Evolutionary conservation across 2,797 vertebrate genomes (phyloP), one percentile per base, ranked within the genome.

Genomic region (Catamblyrhynchus diadema): DNA sequence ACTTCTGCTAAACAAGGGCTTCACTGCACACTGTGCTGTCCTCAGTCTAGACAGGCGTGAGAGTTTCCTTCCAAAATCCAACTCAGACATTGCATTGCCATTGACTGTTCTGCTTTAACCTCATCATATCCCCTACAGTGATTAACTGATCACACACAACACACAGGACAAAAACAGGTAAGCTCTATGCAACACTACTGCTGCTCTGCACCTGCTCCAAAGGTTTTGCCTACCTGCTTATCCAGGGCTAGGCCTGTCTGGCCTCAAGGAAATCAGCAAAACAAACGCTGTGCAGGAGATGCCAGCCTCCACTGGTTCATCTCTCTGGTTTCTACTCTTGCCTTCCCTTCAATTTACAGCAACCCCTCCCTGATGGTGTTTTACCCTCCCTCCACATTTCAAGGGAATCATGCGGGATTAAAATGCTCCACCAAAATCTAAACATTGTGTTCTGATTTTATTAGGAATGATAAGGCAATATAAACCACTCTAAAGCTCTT

Each of bases 371-470:
- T 2, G 1, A 3, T 0, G 0, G 14, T n/a, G 42, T 77, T 81
- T 61, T 61, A 50, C 42, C 28, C 6, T 85, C 44, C 64, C 62
- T 96, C 24, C 54, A 62, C 28, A 47, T 37, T 86, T 79, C 64
- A 88, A 79, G 47, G 56, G 89, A 79, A 69, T 37, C 66, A 48
- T 2, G 10, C 42, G 32, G 59, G 82, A 93, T 83, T 24, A 91
- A 75, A 94, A 81, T 4, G 24, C 56, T 90, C 54, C 78, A 71
- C 30, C 25, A 44, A 81, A 94, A 86, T 14, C 64, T 75, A 95
- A 94, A 93, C 37, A 56, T 66, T 70, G 81, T 57, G 22, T 66
- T 79, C 87, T 45, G 42, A 90, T 91, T 94, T 93, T 91, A 88
- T 91, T 90, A 91, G 64, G 27, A 95, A 80, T 2, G 5, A 65